Percentiles rank a stretch among this genome's conserved stretches.
Evolutionary conservation across 2,888 invertebrate genomes (phyloP).

Genomic region (Mongoloraphidia duomilia): DNA sequence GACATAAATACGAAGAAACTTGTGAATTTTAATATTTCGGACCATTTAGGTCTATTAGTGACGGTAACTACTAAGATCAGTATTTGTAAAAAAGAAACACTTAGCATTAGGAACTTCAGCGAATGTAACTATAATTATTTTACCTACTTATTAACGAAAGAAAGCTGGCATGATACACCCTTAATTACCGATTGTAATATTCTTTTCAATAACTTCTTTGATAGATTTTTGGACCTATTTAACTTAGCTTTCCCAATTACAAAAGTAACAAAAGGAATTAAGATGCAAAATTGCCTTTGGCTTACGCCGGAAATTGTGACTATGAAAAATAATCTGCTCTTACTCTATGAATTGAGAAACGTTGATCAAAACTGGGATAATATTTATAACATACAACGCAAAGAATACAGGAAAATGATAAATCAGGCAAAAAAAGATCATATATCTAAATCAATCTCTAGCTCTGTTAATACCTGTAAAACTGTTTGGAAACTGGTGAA

Average conservation of each 20-base stretch:
- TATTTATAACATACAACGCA: neutral
- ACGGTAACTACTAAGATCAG: neutral
- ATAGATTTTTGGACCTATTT: neutral
- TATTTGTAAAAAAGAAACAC: neutral
- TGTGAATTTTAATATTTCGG: neutral
- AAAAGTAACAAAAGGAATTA: neutral
- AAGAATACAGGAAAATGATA: too few relatives aligned
- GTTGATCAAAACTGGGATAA: neutral
- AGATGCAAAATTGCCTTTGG: neutral
- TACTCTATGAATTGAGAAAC: neutral
- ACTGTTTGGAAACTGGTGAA: too few relatives aligned
- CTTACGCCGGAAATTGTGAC: neutral
- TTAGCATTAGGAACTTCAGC: neutral
- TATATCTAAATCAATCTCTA: too few relatives aligned
- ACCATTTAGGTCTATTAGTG: neutral
- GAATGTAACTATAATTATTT: neutral
- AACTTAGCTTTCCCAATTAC: neutral
- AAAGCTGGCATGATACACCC: neutral
- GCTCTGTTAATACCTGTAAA: too few relatives aligned
- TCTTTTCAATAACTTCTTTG: conserved; percentile 2
- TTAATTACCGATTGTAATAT: neutral
- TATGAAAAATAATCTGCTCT: too few relatives aligned
- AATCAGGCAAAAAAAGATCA: too few relatives aligned
- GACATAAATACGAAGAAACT: neutral
- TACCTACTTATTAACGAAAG: neutral